Evolutionary conservation across 2,797 vertebrate genomes (phyloP).

Genomic region (Dipus sagitta): DNA sequence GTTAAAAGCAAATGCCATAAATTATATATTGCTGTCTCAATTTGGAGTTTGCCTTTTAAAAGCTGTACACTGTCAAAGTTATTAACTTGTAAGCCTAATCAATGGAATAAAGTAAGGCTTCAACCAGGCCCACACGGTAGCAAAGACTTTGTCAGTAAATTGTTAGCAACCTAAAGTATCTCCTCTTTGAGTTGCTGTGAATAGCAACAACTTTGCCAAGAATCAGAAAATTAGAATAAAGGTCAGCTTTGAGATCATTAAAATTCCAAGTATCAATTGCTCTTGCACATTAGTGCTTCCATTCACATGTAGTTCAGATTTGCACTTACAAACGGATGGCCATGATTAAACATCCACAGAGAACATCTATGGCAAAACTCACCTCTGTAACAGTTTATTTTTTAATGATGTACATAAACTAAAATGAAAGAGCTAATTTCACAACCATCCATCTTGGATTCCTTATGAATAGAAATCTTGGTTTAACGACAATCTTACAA

Average conservation of each 20-base stretch:
- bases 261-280: slow-evolving; percentile 10
- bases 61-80: background rate
- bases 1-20: slow-evolving; percentile 1
- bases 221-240: slow-evolving; percentile 48
- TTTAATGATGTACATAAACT: background rate
- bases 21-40: background rate
- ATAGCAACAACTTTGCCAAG: background rate
- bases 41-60: slow-evolving; percentile 24
- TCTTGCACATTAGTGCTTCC: background rate
- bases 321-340: background rate
- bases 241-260: background rate
- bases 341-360: background rate
- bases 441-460: background rate
- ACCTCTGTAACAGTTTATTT: background rate
- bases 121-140: background rate
- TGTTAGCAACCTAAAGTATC: background rate
- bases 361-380: slow-evolving; percentile 3
- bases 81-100: no score
- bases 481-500: slow-evolving; percentile 32
- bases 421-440: slow-evolving; percentile 14
- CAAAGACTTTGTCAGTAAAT: background rate
- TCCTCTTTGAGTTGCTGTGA: slow-evolving; percentile 1
- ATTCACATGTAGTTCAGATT: background rate
- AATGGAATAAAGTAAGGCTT: slow-evolving; percentile 41
- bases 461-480: background rate